Evolutionary conservation across 2,797 vertebrate genomes (phyloP), one percentile per base, ranked within the genome.

Genomic region (Poeciliopsis infans): DNA sequence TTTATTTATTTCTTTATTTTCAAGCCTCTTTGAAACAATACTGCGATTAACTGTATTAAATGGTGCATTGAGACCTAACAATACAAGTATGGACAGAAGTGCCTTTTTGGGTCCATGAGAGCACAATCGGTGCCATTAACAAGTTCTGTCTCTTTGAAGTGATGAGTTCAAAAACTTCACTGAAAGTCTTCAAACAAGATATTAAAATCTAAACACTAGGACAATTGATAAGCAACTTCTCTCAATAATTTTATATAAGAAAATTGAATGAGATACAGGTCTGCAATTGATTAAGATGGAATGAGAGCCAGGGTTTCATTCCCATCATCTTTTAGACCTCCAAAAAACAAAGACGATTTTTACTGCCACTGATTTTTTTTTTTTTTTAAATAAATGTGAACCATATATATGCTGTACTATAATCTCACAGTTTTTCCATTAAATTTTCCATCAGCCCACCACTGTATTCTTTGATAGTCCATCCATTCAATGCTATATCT

Each of bases 341-440:
- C 15, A 31, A 18, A 61, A 61, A 33, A 33, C n/a, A 77, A 12
- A 18, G 39, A 76, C 23, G 5, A 55, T 69, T 74, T 39, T 77
- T 82, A 71, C 47, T 41, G 51, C 28, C 53, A n/a, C 77, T 73
- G 64, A 74, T 75, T 75, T 76, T 64, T 78, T 46, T 78, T 57
- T 31, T 31, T 64, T 78, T 46, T 78, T 57, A 43, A 74, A 28
- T 53, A 25, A 41, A 83, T 83, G 41, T 78, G 47, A 69, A 75
- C 15, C 46, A n/a, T 20, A 47, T 77, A n/a, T 8, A 23, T 51
- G 46, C 70, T 82, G 47, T 23, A 33, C 78, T 13, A 79, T 82
- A 43, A 78, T 78, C 25, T 82, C 72, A 5, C 75, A 68, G 66
- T 15, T 76, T 79, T 74, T 80, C 79, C 25, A 78, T 72, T 53